Conservation (phyloP, 2,888 invertebrate genomes). For the Trachelus iudaicus region DNA sequence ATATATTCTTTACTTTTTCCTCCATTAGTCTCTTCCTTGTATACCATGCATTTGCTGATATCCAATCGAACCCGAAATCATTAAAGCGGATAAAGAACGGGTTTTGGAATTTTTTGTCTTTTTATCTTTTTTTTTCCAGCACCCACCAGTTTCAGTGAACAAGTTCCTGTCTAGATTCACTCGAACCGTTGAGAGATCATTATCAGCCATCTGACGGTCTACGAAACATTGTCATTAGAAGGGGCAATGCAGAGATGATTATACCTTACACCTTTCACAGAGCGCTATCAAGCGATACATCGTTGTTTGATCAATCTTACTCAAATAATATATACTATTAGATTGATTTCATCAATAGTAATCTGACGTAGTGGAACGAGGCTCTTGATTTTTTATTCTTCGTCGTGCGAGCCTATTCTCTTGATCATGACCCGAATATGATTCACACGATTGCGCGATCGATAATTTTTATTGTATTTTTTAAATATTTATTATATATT, state of each 20-base stretch:
- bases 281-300: conserved; percentile 9
- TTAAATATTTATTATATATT: no score
- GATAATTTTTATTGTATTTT: neutral
- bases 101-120: neutral
- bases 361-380: neutral
- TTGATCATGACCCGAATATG: neutral
- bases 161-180: neutral
- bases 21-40: neutral
- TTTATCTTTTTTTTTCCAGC: neutral
- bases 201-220: conserved; percentile 14
- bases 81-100: neutral
- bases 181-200: conserved; percentile 16
- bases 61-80: neutral
- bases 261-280: conserved; percentile 28
- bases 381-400: neutral
- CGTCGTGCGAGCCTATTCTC: neutral
- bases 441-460: neutral
- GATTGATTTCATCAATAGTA: conserved; percentile 2
- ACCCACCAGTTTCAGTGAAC: neutral
- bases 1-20: neutral
- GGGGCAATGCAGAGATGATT: conserved; percentile 26
- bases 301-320: conserved; percentile 13
- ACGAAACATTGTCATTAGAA: conserved; percentile 32
- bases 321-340: neutral
- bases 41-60: neutral